A percentile compares a stretch with the other conserved stretches of the same genome.
These are phyloP conservation scores for Campodea augens DNA, from an alignment of 1,140 invertebrate species.

Conservation along the genomic window DNA sequence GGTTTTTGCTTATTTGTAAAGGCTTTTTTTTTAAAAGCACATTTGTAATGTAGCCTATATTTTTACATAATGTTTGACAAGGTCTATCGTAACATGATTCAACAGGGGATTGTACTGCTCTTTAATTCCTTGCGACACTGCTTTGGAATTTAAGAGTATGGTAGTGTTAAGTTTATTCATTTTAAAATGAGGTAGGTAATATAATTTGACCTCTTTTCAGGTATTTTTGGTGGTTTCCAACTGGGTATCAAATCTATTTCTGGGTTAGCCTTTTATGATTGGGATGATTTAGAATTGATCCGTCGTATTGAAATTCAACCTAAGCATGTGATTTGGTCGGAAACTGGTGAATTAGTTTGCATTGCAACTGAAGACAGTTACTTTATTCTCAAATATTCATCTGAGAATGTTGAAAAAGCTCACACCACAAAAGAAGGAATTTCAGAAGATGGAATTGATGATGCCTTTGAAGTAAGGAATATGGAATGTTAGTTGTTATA, in stretches of 20 bases:
- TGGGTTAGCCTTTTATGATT: constrained; percentile 90
- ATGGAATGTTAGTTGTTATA: neutral
- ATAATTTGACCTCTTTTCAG: constrained; percentile 27
- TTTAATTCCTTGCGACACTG: too few relatives aligned
- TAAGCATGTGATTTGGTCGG: constrained; percentile 89
- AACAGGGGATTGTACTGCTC: too few relatives aligned
- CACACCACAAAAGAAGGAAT: constrained; percentile 49
- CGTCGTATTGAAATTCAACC: constrained; percentile 91
- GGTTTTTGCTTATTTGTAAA: too few relatives aligned
- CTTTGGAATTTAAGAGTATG: too few relatives aligned
- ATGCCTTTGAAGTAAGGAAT: constrained; percentile 76
- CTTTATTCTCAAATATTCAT: constrained; percentile 81
- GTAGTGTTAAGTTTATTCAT: too few relatives aligned
- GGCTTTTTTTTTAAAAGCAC: too few relatives aligned
- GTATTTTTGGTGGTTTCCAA: constrained; percentile 87
- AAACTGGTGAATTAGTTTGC: constrained; percentile 83
- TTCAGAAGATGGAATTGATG: constrained; percentile 88
- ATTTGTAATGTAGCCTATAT: too few relatives aligned
- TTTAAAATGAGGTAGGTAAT: too few relatives aligned
- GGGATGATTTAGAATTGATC: constrained; percentile 82
- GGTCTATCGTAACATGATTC: too few relatives aligned
- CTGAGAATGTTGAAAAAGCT: constrained; percentile 50
- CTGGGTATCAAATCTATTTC: constrained; percentile 85
- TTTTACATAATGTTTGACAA: too few relatives aligned
- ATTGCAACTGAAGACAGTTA: constrained; percentile 91